Percentiles rank a stretch among this genome's conserved stretches.
phyloP scores from a whole-genome alignment of 2,888 invertebrate genomes.

The Andrena camellia region DNA sequence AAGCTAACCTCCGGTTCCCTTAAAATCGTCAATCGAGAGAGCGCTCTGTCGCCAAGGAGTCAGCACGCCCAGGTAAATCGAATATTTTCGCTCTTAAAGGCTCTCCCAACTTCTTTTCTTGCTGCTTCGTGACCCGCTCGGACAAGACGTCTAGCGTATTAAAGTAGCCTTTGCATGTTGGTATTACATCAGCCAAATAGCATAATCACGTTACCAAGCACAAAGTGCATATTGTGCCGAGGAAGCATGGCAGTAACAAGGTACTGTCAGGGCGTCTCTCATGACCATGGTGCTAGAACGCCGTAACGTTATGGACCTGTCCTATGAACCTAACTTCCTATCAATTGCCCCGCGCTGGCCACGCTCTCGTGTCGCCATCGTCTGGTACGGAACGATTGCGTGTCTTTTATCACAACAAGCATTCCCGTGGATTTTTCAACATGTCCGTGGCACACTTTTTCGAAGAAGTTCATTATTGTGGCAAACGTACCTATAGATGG shows the following conservation, averaged over 20 bases:
- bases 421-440: too few relatives aligned
- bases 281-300: slow-evolving; percentile 22
- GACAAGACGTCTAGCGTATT: slow-evolving; percentile 2
- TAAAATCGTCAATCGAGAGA: not conserved
- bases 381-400: not conserved
- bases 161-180: slow-evolving; percentile 18
- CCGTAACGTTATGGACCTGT: slow-evolving; percentile 2
- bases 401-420: not conserved
- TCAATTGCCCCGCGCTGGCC: not conserved
- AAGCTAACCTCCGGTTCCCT: not conserved
- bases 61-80: not conserved
- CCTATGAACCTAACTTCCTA: not conserved
- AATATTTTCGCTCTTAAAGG: not conserved
- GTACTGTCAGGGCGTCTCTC: slow-evolving; percentile 39
- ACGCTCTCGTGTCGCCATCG: not conserved
- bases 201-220: slow-evolving; percentile 56
- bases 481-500: too few relatives aligned
- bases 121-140: too few relatives aligned
- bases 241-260: slow-evolving; percentile 54
- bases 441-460: not conserved
- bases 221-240: slow-evolving; percentile 60
- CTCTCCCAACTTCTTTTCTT: not conserved
- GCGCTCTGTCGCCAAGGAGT: not conserved
- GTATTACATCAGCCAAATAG: slow-evolving; percentile 34
- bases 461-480: too few relatives aligned